Evolutionary conservation across 2,113 vertebrate genomes (phyloP).

Genomic region (Elachura formosa): DNA sequence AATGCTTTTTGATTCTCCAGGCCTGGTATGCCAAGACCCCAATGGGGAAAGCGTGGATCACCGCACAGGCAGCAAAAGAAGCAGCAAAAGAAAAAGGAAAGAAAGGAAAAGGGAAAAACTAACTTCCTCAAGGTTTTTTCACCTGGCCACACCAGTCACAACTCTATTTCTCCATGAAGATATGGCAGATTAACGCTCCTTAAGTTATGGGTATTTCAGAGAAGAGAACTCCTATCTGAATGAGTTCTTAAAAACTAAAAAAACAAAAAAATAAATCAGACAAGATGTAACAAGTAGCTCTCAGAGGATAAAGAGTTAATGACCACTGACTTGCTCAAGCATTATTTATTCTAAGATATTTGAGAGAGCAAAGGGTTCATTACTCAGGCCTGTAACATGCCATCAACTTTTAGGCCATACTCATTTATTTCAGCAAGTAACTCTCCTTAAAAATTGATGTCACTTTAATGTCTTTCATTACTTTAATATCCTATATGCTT

Average conservation of each 20-base stretch:
- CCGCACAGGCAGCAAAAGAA: not conserved
- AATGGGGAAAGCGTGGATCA: conserved; percentile 62
- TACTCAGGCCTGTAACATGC: conserved; percentile 26
- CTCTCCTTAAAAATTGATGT: conserved; percentile 54
- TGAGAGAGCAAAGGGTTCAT: conserved; percentile 36
- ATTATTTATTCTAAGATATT: conserved; percentile 27
- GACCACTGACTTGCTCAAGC: not conserved
- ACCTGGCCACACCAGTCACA: not conserved
- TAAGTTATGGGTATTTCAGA: not conserved
- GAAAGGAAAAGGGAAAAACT: conserved; percentile 32
- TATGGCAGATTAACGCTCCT: not conserved
- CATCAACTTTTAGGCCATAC: conserved; percentile 32
- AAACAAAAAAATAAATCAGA: not conserved
- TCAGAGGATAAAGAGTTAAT: conserved; percentile 34
- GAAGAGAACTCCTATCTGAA: not conserved
- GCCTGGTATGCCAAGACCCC: conserved; percentile 81
- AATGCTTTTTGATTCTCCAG: conserved; percentile 56
- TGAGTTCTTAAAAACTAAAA: not conserved
- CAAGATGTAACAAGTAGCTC: not conserved
- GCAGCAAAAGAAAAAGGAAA: not conserved
- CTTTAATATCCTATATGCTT: conserved; percentile 55
- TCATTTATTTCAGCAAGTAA: conserved; percentile 55
- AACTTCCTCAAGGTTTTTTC: not conserved
- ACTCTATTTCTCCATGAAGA: not conserved
- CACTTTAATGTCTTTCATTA: conserved; percentile 44